Conservation (phyloP, 2,797 vertebrate genomes). For the Pseudotriccus pelzelni region DNA sequence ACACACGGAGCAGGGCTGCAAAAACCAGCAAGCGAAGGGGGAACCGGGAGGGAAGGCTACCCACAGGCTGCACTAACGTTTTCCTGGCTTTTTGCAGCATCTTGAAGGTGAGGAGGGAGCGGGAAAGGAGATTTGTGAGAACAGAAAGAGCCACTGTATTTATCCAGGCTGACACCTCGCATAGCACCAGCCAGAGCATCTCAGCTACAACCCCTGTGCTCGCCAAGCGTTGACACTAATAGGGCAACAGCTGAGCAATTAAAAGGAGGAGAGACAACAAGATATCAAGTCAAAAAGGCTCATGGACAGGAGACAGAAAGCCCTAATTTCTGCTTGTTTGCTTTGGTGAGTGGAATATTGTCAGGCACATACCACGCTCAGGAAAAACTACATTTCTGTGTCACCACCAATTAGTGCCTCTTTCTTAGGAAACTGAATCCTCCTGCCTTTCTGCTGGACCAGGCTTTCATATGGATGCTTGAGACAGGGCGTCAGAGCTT, state of each 20-base stretch:
- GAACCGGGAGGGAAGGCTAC: neutral
- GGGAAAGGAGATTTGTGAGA: neutral
- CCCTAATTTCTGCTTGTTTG: slow-evolving; percentile 42
- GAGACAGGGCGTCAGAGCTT: neutral
- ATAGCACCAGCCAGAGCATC: slow-evolving; percentile 29
- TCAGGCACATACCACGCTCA: slow-evolving; percentile 40
- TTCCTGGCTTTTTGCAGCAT: neutral
- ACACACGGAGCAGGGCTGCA: fast-evolving
- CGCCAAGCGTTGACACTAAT: slow-evolving; percentile 34
- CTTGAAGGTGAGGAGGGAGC: neutral
- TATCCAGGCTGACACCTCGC: slow-evolving; percentile 13
- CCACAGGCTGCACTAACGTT: neutral
- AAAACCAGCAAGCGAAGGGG: neutral
- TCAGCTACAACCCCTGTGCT: neutral
- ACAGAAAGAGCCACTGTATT: neutral
- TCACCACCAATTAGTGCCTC: slow-evolving; percentile 56
- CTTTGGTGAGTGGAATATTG: slow-evolving; percentile 49
- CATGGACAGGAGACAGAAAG: slow-evolving; percentile 50
- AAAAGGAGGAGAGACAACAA: slow-evolving; percentile 33
- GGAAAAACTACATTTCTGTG: slow-evolving; percentile 55
- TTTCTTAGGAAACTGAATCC: slow-evolving; percentile 37
- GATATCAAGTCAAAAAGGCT: slow-evolving; percentile 55
- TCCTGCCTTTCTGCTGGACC: neutral
- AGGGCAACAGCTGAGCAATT: slow-evolving; percentile 57
- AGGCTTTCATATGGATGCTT: neutral